phyloP scores from a whole-genome alignment of 1,140 invertebrate genomes.

The Drosophila cardini region DNA sequence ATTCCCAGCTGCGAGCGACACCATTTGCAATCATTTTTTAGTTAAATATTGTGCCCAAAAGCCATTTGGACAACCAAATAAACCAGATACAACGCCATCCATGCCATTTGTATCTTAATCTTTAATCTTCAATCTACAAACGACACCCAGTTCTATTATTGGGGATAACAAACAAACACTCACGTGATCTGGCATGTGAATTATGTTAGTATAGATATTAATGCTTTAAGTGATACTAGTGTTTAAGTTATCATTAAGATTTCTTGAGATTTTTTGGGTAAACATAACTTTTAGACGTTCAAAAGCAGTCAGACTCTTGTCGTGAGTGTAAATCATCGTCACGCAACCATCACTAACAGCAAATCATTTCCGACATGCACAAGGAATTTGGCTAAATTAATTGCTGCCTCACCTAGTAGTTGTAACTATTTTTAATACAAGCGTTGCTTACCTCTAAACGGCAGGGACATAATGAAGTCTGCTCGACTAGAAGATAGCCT shows the following conservation, averaged over 20 bases:
- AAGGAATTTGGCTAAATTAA: conserved; percentile 17
- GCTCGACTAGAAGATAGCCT: neutral
- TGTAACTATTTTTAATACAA: conserved; percentile 8
- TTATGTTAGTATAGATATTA: too few species aligned
- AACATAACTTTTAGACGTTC: neutral
- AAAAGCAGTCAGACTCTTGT: too few species aligned
- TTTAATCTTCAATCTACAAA: conserved; percentile 32
- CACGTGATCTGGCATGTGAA: neutral
- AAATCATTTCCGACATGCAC: conserved; percentile 39
- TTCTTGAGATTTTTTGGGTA: neutral
- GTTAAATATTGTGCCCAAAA: conserved; percentile 55
- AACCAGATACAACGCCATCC: neutral
- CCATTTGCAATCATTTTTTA: conserved; percentile 70
- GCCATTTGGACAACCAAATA: conserved; percentile 37
- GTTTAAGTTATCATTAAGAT: neutral
- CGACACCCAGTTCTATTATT: conserved; percentile 20
- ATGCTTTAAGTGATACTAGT: neutral
- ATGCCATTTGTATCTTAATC: conserved; percentile 11
- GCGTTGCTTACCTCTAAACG: neutral
- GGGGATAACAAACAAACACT: neutral
- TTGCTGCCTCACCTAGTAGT: conserved; percentile 25
- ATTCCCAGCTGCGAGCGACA: conserved; percentile 12
- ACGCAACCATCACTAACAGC: conserved; percentile 3
- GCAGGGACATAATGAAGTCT: neutral
- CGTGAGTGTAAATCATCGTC: conserved; percentile 4